Conservation (phyloP, 2,888 invertebrate genomes). For the Drosophila ezoana region DNA sequence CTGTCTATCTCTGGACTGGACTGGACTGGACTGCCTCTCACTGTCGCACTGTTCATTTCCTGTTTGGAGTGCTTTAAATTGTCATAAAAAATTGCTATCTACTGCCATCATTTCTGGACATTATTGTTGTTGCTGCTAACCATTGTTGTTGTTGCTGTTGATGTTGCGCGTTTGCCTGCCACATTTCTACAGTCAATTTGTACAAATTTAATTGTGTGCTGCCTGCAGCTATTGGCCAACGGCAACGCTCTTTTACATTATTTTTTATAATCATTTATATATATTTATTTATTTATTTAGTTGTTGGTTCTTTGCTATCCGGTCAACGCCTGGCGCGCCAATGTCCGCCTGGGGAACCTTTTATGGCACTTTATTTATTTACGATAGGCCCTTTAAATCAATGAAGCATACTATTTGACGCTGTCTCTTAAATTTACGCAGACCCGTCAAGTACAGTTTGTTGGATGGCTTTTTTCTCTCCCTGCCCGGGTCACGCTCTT, state of each 20-base stretch:
- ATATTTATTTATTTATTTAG: constrained; percentile 49
- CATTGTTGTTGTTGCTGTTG: constrained; percentile 25
- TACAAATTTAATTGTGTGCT: constrained; percentile 78
- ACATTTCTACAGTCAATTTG: constrained; percentile 79
- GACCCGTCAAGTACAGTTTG: constrained; percentile 37
- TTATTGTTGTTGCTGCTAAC: constrained; percentile 17
- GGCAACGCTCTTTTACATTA: constrained; percentile 41
- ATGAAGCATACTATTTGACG: constrained; percentile 71
- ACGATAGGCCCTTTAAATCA: constrained; percentile 75
- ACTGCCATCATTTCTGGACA: constrained; percentile 58
- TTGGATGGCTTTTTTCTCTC: constrained; percentile 12
- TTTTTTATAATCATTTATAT: constrained; percentile 61
- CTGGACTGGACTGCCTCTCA: neutral
- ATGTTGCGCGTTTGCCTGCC: constrained; percentile 53
- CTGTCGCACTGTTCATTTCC: constrained; percentile 57
- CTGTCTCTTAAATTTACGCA: constrained; percentile 75
- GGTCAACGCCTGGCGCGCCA: constrained; percentile 58
- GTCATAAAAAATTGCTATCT: constrained; percentile 75
- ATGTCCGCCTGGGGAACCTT: constrained; percentile 46
- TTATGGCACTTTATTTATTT: constrained; percentile 77
- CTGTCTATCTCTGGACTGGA: constrained; percentile 8
- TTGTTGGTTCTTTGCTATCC: constrained; percentile 57
- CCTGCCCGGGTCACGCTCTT: neutral
- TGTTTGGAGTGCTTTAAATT: constrained; percentile 73
- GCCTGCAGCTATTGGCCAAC: constrained; percentile 49